A percentile compares a stretch with the other conserved stretches of the same genome.
These are phyloP conservation scores for Stercorarius parasiticus DNA, from an alignment of 2,113 vertebrate genomes.

Conservation along the genomic window DNA sequence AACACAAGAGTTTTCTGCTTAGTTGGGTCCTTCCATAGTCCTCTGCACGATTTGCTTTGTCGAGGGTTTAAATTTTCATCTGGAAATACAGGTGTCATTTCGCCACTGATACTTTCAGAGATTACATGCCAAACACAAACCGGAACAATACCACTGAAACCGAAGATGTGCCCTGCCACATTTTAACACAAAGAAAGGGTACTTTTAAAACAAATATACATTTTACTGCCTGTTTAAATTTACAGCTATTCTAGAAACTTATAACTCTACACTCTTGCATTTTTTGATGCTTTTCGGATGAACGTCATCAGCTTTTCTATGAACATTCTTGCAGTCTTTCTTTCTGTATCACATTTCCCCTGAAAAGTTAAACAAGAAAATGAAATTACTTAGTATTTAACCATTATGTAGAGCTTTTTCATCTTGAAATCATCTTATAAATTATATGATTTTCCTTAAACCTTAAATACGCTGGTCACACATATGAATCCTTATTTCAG, in stretches of 20 bases:
- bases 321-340: background rate
- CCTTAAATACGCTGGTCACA: background rate
- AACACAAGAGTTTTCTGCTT: background rate
- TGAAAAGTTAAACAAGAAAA: background rate
- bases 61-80: background rate
- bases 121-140: fast-evolving
- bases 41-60: background rate
- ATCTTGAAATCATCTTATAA: background rate
- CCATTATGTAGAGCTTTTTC: background rate
- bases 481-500: background rate
- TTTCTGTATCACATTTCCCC: constrained; percentile 39
- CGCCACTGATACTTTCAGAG: fast-evolving
- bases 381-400: background rate
- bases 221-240: background rate
- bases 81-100: background rate
- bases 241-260: background rate
- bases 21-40: background rate
- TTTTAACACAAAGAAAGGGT: background rate
- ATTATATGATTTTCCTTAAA: fast-evolving
- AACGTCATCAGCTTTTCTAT: background rate
- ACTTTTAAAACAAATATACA: background rate
- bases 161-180: background rate
- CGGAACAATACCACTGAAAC: background rate
- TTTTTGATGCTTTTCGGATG: background rate
- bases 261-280: fast-evolving